A percentile compares a stretch with the other conserved stretches of the same genome.
Evolutionary conservation across 2,888 invertebrate species (phyloP).

Genomic region (Cotesia congregata): DNA sequence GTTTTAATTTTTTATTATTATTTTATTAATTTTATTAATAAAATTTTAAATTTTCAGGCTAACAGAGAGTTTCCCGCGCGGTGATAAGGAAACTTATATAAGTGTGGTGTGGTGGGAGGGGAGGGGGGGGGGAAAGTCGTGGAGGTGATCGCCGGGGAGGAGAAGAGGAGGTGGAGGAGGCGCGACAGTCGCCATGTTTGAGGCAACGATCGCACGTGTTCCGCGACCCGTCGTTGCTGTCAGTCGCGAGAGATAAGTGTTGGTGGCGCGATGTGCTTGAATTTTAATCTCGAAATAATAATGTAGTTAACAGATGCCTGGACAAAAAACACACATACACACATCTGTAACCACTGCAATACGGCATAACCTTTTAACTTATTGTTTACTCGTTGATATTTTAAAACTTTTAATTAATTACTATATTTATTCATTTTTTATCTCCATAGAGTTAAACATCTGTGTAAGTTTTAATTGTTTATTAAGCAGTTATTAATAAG

Average conservation of each 20-base stretch:
- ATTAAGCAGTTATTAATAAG: not conserved
- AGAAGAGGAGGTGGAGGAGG: slow-evolving; percentile 26
- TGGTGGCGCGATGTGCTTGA: slow-evolving; percentile 48
- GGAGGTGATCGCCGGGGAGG: slow-evolving; percentile 5
- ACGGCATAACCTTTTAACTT: slow-evolving; percentile 14
- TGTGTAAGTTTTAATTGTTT: slow-evolving; percentile 21
- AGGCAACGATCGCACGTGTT: slow-evolving; percentile 55
- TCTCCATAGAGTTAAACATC: not conserved
- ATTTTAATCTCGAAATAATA: slow-evolving; percentile 44
- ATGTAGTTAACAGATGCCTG: slow-evolving; percentile 8
- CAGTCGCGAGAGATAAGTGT: slow-evolving; percentile 48
- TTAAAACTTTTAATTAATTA: no score
- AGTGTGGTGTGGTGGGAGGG: no score
- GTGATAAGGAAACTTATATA: not conserved
- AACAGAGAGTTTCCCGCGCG: not conserved
- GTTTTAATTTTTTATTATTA: no score
- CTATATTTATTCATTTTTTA: not conserved
- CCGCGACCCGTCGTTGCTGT: slow-evolving; percentile 49
- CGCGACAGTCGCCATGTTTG: slow-evolving; percentile 55
- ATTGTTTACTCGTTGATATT: slow-evolving; percentile 2
- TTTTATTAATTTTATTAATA: not conserved
- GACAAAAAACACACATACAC: slow-evolving; percentile 32
- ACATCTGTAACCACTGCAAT: not conserved
- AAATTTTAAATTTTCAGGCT: slow-evolving; percentile 23
- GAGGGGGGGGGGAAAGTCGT: slow-evolving; percentile 13